Evolutionary conservation across 92 coral and sea anemone genomes (phyloP), one percentile per base, ranked within the genome.

Genomic region (Micromussa lordhowensis): DNA sequence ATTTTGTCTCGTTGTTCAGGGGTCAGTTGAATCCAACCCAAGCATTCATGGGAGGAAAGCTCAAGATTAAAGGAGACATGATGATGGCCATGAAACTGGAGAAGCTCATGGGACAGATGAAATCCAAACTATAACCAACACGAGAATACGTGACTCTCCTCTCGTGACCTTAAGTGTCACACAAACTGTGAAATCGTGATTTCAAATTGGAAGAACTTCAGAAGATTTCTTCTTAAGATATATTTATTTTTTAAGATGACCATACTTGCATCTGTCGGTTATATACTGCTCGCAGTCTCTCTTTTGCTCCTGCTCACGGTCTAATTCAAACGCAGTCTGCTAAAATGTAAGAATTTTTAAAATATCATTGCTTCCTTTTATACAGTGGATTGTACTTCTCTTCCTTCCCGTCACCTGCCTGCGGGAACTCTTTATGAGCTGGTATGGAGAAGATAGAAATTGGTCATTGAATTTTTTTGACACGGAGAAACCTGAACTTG

Each of bases 61-160:
- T 97, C 24, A 90, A 95, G 86, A 88, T 94, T 83, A 95, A 93
- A 74, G 99, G 99, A 68, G 96, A 97, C 85, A 95, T 93, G 94
- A 89, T 97, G 98, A 54, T 95, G 68, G 99, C 97, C 2, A 92
- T 95, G 98, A 95, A 97, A 83, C 94, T 97, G 3, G 98, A 97
- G 79, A 95, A 90, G 34, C 90, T 97, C 18, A 97, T 97, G 98
- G 94, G 89, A 28, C 71, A 89, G 59, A 88, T 96, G 95, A 92
- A 94, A 72, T 91, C 99, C 30, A 97, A 95, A 80, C 88, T 97
- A 73, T 97, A 68, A 35, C 24, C 1, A 3, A 0, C 48, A 17
- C 18, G 12, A 17, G 49, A 72, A 13, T 72, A 12, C 38, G 44
- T 72, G 75, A 70, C 75, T 70, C 38, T 18, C 17, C 24, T 72